Conservation (phyloP, 2,888 invertebrate species). For the Tetramorium bicarinatum region DNA sequence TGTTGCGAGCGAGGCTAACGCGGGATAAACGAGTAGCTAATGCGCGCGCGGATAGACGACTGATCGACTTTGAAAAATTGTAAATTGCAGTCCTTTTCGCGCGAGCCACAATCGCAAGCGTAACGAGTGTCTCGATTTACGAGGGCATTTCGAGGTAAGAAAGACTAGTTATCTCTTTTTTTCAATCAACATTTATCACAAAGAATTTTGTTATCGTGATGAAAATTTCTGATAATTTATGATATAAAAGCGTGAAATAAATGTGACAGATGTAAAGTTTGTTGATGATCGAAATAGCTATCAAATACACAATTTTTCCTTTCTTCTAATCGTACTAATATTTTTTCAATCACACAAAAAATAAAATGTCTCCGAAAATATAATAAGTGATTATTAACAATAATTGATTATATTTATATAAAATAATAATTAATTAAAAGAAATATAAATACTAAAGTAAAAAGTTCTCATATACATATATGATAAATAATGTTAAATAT, state of each 20-base stretch:
- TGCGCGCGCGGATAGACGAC: conserved; percentile 27
- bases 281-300: neutral
- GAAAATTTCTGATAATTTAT: neutral
- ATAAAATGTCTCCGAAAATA: neutral
- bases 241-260: neutral
- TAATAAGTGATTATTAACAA: neutral
- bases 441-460: too few relatives aligned
- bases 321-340: neutral
- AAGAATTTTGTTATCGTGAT: neutral
- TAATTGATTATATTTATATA: neutral
- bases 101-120: neutral
- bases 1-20: conserved; percentile 43
- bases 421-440: neutral
- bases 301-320: neutral
- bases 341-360: neutral
- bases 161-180: neutral
- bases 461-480: too few relatives aligned
- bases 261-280: neutral
- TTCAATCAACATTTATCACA: neutral
- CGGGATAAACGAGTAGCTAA: conserved; percentile 40
- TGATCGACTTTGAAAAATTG: conserved; percentile 37
- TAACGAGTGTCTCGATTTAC: neutral
- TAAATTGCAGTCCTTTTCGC: conserved; percentile 11
- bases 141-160: neutral
- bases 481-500: neutral